A percentile compares a stretch with the other conserved stretches of the same genome.
phyloP scores from a whole-genome alignment of 92 coral and sea anemone genomes.

The Blastomussa wellsi region DNA sequence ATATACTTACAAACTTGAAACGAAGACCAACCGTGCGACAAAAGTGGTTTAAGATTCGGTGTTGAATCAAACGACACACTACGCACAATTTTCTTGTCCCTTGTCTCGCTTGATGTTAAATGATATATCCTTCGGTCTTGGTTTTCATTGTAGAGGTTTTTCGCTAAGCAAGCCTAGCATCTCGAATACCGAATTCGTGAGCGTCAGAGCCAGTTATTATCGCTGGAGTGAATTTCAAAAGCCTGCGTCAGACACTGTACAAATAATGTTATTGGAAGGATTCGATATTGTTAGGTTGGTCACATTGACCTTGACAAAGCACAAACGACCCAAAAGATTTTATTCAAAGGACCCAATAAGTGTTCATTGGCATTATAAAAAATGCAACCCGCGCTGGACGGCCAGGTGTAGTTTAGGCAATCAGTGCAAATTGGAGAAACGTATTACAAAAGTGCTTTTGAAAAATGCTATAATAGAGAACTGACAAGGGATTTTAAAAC shows the following conservation, averaged over 20 bases:
- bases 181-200: neutral
- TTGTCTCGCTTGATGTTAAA: neutral
- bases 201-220: neutral
- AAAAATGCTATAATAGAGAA: neutral
- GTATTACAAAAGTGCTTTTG: too few species aligned
- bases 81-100: neutral
- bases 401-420: neutral
- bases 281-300: neutral
- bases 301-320: neutral
- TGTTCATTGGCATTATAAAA: neutral
- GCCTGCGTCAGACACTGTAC: neutral
- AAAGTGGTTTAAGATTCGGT: neutral
- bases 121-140: neutral
- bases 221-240: neutral
- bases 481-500: neutral
- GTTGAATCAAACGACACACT: neutral
- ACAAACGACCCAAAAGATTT: too few species aligned
- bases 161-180: neutral
- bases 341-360: neutral
- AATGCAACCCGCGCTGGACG: neutral
- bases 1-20: neutral
- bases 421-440: too few species aligned
- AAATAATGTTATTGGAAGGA: neutral
- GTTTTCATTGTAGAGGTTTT: neutral
- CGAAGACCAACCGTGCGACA: neutral